A percentile compares a stretch with the other conserved stretches of the same genome.
Evolutionary conservation across 1,140 invertebrate species (phyloP).

Genomic region (Atta texana): DNA sequence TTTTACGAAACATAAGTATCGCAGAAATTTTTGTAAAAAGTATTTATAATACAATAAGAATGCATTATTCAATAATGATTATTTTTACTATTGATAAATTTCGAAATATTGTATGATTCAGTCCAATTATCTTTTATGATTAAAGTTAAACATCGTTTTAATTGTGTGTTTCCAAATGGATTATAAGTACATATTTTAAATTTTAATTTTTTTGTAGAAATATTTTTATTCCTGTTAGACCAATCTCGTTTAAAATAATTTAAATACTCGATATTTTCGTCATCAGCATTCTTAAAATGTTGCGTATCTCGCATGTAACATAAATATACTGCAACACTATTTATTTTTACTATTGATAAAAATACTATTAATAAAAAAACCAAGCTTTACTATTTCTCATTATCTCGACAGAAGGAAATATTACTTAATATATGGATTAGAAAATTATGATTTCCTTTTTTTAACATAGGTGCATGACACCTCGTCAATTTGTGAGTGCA

Average conservation of each 20-base stretch:
- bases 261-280: background rate
- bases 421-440: background rate
- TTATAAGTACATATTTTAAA: background rate
- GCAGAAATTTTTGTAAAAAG: background rate
- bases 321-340: background rate
- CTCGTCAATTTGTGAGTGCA: background rate
- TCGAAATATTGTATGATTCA: background rate
- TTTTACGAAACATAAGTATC: background rate
- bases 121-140: too few relatives aligned
- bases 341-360: background rate
- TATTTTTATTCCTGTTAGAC: background rate
- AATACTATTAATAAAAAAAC: background rate
- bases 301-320: background rate
- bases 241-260: background rate
- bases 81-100: background rate
- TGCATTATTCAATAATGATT: background rate
- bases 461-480: background rate
- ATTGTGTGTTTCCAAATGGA: background rate
- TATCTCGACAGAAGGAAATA: background rate
- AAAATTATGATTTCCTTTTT: background rate
- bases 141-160: background rate
- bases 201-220: background rate
- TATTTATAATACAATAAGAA: background rate
- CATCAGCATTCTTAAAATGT: background rate
- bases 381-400: background rate